Evolutionary conservation across 23 tunicate species (phyloP).

Genomic region (Clavelina lepadiformis): DNA sequence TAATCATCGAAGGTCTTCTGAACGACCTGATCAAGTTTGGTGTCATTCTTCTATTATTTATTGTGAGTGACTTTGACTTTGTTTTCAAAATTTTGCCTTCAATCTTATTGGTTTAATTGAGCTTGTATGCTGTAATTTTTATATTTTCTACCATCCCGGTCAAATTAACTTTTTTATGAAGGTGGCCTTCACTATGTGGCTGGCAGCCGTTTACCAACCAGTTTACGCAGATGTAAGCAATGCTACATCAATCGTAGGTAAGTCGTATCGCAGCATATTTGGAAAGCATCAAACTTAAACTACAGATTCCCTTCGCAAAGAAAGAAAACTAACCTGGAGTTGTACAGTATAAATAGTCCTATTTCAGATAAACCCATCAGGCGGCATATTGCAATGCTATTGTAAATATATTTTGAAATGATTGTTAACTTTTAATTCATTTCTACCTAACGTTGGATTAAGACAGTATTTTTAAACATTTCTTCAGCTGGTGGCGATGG

Average conservation of each 20-base stretch:
- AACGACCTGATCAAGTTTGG: slow-evolving; percentile 87
- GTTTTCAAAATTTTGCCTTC: neutral
- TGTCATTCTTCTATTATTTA: slow-evolving; percentile 82
- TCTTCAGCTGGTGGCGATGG: slow-evolving; percentile 7
- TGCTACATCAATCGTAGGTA: slow-evolving; percentile 60
- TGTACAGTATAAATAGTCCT: too few relatives aligned
- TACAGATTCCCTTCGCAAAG: too few relatives aligned
- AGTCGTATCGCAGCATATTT: too few relatives aligned
- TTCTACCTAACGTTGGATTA: neutral
- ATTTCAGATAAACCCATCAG: too few relatives aligned
- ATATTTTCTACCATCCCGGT: neutral
- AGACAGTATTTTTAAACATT: neutral
- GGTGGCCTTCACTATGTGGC: slow-evolving; percentile 94
- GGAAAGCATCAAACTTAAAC: too few relatives aligned
- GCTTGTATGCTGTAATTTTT: neutral
- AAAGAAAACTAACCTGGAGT: too few relatives aligned
- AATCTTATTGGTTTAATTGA: neutral
- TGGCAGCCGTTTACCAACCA: slow-evolving; percentile 93
- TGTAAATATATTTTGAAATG: neutral
- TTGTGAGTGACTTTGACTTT: slow-evolving; percentile 35
- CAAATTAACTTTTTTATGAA: slow-evolving; percentile 4
- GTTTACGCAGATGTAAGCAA: slow-evolving; percentile 47
- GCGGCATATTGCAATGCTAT: neutral
- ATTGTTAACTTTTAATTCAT: too few relatives aligned
- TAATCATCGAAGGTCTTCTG: slow-evolving; percentile 84